Evolutionary conservation across 2,888 invertebrate genomes (phyloP).

Genomic region (Torymus texanus): DNA sequence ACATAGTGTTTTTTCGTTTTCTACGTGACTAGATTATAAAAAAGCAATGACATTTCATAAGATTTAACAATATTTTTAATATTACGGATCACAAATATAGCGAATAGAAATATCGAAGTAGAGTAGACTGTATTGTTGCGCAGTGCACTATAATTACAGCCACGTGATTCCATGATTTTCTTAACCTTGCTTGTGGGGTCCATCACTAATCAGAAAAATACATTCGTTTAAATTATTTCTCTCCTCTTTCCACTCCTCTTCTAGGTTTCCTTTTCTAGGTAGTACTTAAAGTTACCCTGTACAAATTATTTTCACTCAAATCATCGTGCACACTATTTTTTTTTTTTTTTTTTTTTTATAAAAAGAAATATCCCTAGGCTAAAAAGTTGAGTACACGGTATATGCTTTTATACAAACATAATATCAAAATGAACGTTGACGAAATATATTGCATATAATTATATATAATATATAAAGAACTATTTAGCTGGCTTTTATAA

Average conservation of each 20-base stretch:
- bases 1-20: slow-evolving; percentile 65
- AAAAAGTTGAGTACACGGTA: slow-evolving; percentile 5
- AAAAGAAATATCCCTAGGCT: slow-evolving; percentile 16
- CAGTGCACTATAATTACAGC: slow-evolving; percentile 37
- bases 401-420: slow-evolving; percentile 17
- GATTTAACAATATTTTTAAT: slow-evolving; percentile 49
- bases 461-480: neutral
- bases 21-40: slow-evolving; percentile 73
- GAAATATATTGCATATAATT: slow-evolving; percentile 11
- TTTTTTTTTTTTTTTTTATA: slow-evolving; percentile 1
- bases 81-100: slow-evolving; percentile 60
- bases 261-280: slow-evolving; percentile 9
- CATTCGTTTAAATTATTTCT: slow-evolving; percentile 15
- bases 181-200: neutral
- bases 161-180: neutral
- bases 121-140: slow-evolving; percentile 51
- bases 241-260: neutral
- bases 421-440: slow-evolving; percentile 4
- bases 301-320: slow-evolving; percentile 49
- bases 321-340: slow-evolving; percentile 12
- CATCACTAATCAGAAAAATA: slow-evolving; percentile 38
- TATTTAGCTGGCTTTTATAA: slow-evolving; percentile 11
- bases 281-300: slow-evolving; percentile 56
- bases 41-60: slow-evolving; percentile 56
- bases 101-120: slow-evolving; percentile 62